Conservation (phyloP, 2,888 invertebrate species). For the Campaea margaritaria region DNA sequence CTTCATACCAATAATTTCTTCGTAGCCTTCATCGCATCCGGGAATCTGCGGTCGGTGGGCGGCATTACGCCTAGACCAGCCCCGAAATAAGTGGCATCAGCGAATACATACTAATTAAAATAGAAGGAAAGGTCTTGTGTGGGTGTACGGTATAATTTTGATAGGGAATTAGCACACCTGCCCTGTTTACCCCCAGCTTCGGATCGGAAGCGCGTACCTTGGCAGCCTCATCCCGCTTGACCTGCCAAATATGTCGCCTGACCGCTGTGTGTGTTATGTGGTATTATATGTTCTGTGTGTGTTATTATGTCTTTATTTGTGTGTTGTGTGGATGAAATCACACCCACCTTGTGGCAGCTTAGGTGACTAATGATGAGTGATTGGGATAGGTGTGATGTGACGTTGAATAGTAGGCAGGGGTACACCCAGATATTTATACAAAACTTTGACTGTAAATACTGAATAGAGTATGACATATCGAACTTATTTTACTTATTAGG, state of each 20-base stretch:
- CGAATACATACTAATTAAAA: neutral
- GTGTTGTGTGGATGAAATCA: constrained; percentile 15
- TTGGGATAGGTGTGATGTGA: neutral
- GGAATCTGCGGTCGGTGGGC: no score
- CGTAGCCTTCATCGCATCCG: no score
- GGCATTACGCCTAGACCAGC: neutral
- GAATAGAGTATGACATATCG: no score
- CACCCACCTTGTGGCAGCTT: constrained; percentile 7
- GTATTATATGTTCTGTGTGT: neutral
- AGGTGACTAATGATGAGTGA: constrained; percentile 2
- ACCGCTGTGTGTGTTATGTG: constrained; percentile 35
- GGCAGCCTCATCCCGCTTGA: constrained; percentile 51
- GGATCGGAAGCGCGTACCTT: constrained; percentile 60
- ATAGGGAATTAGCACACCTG: constrained; percentile 22
- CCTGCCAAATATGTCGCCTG: constrained; percentile 74
- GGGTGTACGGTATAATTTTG: constrained; percentile 18
- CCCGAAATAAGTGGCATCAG: neutral
- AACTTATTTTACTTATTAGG: no score
- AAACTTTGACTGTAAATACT: no score
- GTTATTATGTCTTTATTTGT: neutral
- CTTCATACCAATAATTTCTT: no score
- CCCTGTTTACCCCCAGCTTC: constrained; percentile 42
- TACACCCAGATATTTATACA: no score
- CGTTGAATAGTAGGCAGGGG: no score
- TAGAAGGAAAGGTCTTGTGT: constrained; percentile 12